Evolutionary conservation across 2,797 vertebrate species (phyloP).

Genomic region (Mycteria americana): DNA sequence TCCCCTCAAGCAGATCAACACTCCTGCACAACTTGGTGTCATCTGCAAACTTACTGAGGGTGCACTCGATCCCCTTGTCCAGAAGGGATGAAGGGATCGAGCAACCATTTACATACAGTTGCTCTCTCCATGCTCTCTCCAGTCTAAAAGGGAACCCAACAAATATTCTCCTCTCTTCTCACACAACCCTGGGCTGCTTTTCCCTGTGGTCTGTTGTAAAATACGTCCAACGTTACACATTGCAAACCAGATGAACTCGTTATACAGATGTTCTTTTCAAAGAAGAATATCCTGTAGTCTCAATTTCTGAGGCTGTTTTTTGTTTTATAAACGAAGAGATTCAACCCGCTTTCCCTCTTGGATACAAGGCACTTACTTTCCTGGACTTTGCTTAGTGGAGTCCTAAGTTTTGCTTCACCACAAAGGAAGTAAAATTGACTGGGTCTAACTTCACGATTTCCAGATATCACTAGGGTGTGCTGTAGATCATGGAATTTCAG

Average conservation of each 20-base stretch:
- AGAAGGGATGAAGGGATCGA: no score
- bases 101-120: not conserved
- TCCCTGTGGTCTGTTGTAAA: not conserved
- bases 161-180: not conserved
- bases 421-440: not conserved
- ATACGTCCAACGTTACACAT: not conserved
- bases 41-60: no score
- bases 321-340: not conserved
- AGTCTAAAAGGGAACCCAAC: not conserved
- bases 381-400: not conserved
- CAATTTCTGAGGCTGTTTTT: not conserved
- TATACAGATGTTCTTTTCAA: not conserved
- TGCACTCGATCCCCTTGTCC: no score
- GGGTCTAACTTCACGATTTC: not conserved
- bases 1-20: no score
- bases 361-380: not conserved
- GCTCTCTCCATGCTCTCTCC: not conserved
- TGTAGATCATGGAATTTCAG: conserved; percentile 67
- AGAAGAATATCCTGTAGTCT: not conserved
- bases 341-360: not conserved
- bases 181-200: not conserved
- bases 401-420: not conserved
- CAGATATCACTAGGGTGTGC: conserved; percentile 71
- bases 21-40: no score
- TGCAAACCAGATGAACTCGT: not conserved